These are phyloP conservation scores for Melanotaenia pygmaea DNA, from an alignment of 2,797 vertebrate species.

Conservation along the genomic window DNA sequence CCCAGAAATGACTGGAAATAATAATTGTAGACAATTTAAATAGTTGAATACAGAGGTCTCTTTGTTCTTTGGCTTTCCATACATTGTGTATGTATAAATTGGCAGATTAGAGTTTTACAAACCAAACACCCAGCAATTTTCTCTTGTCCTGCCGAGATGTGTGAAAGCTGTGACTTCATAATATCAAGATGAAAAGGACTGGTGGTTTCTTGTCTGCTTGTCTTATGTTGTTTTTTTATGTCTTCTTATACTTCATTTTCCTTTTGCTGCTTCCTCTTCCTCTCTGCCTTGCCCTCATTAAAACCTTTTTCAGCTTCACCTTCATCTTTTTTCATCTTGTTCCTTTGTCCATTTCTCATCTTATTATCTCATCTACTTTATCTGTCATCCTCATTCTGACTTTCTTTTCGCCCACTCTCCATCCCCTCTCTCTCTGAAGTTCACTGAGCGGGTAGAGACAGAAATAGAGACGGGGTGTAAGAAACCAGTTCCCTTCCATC, in stretches of 20 bases:
- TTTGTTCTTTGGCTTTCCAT: not conserved
- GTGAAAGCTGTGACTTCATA: slow-evolving; percentile 6
- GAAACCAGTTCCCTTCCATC: slow-evolving; percentile 8
- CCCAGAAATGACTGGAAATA: not conserved
- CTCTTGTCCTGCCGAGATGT: not conserved
- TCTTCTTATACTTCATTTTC: not conserved
- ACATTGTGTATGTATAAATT: slow-evolving; percentile 1
- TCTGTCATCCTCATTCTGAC: slow-evolving; percentile 17
- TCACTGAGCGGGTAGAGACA: slow-evolving; percentile 27
- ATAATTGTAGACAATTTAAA: not conserved
- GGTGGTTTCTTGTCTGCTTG: slow-evolving; percentile 8
- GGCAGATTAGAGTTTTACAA: slow-evolving; percentile 3
- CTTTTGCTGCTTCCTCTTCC: not conserved
- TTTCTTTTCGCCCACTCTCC: slow-evolving; percentile 9
- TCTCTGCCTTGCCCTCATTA: not conserved
- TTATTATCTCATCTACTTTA: slow-evolving; percentile 9
- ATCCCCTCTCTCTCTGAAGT: slow-evolving; percentile 36
- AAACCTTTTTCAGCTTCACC: not conserved
- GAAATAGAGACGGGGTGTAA: slow-evolving; percentile 35
- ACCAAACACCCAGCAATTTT: slow-evolving; percentile 20
- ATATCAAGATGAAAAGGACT: not conserved
- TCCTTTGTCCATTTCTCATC: not conserved
- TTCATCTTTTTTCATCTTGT: not conserved
- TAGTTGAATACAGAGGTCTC: not conserved
- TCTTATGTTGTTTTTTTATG: not conserved